Base-by-base conservation (phyloP, 2,797 vertebrate genomes). In the Morus bassanus region DNA sequence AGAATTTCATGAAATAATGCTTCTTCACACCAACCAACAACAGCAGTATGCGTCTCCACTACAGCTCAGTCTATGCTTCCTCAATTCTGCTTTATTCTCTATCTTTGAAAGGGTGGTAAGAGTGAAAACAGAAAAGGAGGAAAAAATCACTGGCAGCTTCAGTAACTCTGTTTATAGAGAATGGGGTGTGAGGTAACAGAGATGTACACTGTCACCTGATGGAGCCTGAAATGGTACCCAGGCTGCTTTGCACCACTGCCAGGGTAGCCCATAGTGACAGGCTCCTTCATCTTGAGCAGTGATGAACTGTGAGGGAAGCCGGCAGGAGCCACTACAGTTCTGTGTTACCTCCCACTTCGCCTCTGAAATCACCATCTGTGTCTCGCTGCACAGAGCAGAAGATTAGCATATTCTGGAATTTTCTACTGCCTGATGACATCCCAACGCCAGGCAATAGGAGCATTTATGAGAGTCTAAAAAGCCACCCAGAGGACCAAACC, bases 251-350 rank as follows among this genome's bases (percentile, higher is more conserved):
- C 28, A 43, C 11, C 28, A 10, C 37, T 27, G 74, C 46, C 18
- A 41, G 37, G 4, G 13, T 23, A n/a, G 45, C 57, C 61, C 25
- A 8, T 0, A 19, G 56, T 7, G 33, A 43, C 25, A 9, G 39
- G 11, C 39, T 57, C 35, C 60, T 39, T 19, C 33, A 7, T 17
- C 45, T 4, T 1, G 0, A 33, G 37, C 57, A 13, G 17, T 10
- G 9, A 16, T 0, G 5, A 18, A 3, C 30, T 2, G 15, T 2
- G 10, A 35, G 45, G 57, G 43, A 13, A 35, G 35, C 35, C 3
- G 1, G 37, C 67, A 27, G 46, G 27, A 61, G 14, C 53, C 80
- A 3, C 69, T 10, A 51, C 76, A 45, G 33, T 16, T 65, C 79
- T 23, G 13, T 14, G 2, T 43, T 11, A n/a, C 59, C 65, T 84